Base-by-base conservation (phyloP, 2,888 invertebrate genomes). In the Drosophila niveifrons region DNA sequence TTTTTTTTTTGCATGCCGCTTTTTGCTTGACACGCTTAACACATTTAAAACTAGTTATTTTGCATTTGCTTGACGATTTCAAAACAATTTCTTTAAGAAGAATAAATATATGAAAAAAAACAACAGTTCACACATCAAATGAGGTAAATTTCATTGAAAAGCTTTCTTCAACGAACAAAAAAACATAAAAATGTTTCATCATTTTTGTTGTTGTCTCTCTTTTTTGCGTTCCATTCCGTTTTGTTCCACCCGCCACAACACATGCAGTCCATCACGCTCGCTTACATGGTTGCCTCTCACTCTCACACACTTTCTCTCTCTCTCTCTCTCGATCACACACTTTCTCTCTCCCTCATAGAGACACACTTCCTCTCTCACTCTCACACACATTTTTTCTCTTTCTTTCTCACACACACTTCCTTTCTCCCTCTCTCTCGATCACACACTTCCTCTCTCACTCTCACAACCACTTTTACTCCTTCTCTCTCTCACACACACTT, bases 61-160 rank as follows among this genome's bases (percentile, higher is more conserved):
- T 41, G 52, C 59, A 48, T 67, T 56, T 39, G 55, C 2, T 43
- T 57, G 13, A 23, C 23, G 23, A 31, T 17, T 44, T 51, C 28
- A 7, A 23, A 23, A 43, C 36, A n/a, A 28, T 29, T 39, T 29
- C 29, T 15, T 29, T 57, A 17, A 43, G 51, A 29, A 15, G n/a
- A 9, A 47, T 23, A 47, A 34, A 39, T n/a, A n/a, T n/a, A n/a
- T n/a, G 29, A 51, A 59, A 47, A 48, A 50, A 34, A 48, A 52
- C 55, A 43, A 17, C 39, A 73, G 50, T 59, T 74, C 46, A 59
- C 41, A 43, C 52, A 75, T 75, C 66, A 53, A 70, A 61, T 52
- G 64, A 74, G 73, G 70, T 74, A 75, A 72, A 53, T 74, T 74
- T 44, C 18, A 58, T 62, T 44, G 0, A 50, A 41, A 46, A 44